Evolutionary conservation across 2,888 invertebrate species (phyloP), one percentile per base, ranked within the genome.

Genomic region (Rhopalosiphum nymphaeae): DNA sequence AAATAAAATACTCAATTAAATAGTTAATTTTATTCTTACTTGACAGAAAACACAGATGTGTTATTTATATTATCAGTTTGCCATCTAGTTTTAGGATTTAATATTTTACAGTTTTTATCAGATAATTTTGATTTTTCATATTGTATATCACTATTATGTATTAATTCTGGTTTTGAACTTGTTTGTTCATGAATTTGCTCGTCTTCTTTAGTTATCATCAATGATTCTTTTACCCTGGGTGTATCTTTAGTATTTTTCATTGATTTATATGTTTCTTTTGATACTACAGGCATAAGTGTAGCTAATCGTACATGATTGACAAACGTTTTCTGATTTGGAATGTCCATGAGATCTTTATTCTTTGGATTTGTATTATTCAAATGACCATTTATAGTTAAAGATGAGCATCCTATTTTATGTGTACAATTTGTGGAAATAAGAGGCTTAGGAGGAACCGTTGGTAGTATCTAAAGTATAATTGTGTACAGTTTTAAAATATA

Each of bases 381-480:
- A 67, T 94, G 49, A 67, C 42, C 42, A 87, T 90, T 94, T 42
- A 29, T 91, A 26, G 49, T 90, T 53, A 44, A 86, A 86, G 86
- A 91, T 61, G n/a, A 13, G 57, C 36, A 84, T 49, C 49, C 44
- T 56, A 42, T 57, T 11, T 94, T 94, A 91, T 49, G 49, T 3
- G 16, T 46, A 61, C 86, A 90, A 67, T 91, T 94, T 42, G 61
- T 91, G 61, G 61, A 90, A 61, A 86, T 86, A 49, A 94, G 36
- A 61, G 89, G 90, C 21, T 94, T 94, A 42, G 94, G 94, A 42
- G 94, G 94, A 91, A 94, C 90, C 5, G 90, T 91, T 86, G 94
- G 94, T 89, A 94, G 91, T 36, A 91, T 86, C 94, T 94, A 61
- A 94, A 94, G 67, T 90, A 93, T 91, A 85, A 57, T 46, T 29